Percentiles rank a stretch among this genome's conserved stretches.
These are phyloP conservation scores for Calidris pugnax DNA, from an alignment of 2,113 vertebrate species.

Conservation along the genomic window DNA sequence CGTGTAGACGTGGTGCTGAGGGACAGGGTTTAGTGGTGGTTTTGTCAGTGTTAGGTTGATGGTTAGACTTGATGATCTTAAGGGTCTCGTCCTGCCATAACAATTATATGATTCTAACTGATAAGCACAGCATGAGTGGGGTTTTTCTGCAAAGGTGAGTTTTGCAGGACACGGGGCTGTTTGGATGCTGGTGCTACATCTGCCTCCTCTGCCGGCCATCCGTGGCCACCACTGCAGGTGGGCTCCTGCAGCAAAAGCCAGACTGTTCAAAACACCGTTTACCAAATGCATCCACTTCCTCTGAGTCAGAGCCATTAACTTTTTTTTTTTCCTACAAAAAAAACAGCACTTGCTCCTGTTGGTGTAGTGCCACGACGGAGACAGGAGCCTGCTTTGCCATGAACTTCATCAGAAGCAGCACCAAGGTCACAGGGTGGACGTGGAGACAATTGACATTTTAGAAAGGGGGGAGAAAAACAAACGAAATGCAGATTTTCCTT, in stretches of 20 bases:
- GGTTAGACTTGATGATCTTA: not conserved
- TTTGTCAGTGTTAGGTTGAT: not conserved
- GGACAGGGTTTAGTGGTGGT: not conserved
- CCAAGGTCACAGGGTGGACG: not conserved
- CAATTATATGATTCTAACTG: not conserved
- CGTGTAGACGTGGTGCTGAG: not conserved
- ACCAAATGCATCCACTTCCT: not conserved
- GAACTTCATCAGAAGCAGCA: not conserved
- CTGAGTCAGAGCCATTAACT: not conserved
- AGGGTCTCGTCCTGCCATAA: not conserved
- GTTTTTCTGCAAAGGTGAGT: not conserved
- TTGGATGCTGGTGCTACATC: not conserved
- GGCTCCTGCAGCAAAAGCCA: not conserved
- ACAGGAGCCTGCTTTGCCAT: not conserved
- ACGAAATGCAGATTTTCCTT: not conserved
- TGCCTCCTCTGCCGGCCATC: not conserved
- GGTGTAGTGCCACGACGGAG: fast-evolving
- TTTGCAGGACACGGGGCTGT: not conserved
- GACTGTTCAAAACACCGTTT: not conserved
- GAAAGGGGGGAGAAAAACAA: not conserved
- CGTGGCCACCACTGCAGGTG: fast-evolving
- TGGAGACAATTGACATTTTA: not conserved
- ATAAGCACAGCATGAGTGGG: fast-evolving
- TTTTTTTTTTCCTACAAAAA: not conserved
- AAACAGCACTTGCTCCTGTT: not conserved